Conservation (phyloP, 2,888 invertebrate genomes). For the Ypsolopha sequella region DNA sequence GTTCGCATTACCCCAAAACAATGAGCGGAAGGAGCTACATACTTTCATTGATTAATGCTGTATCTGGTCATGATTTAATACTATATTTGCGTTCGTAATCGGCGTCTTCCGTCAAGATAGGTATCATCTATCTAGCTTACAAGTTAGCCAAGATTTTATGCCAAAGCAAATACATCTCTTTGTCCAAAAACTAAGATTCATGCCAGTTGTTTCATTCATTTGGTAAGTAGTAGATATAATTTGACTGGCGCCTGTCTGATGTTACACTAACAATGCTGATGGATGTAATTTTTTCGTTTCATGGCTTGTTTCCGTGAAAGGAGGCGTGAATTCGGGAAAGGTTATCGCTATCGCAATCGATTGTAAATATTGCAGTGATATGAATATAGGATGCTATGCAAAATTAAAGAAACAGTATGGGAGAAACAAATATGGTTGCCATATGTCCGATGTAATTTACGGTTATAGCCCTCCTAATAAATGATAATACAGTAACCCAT, state of each 20-base stretch:
- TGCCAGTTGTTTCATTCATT: too few relatives aligned
- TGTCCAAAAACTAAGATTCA: background rate
- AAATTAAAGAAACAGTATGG: too few relatives aligned
- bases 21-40: slow-evolving; percentile 46
- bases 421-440: too few relatives aligned
- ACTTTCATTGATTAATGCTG: slow-evolving; percentile 48
- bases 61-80: slow-evolving; percentile 32
- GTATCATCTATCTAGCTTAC: slow-evolving; percentile 13
- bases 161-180: background rate
- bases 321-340: too few relatives aligned
- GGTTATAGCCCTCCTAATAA: too few relatives aligned
- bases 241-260: slow-evolving; percentile 24
- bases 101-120: slow-evolving; percentile 31
- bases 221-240: slow-evolving; percentile 9
- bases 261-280: slow-evolving; percentile 21
- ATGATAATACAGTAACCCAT: too few relatives aligned
- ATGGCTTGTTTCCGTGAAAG: slow-evolving; percentile 10
- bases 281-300: slow-evolving; percentile 27
- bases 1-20: slow-evolving; percentile 30
- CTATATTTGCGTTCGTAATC: slow-evolving; percentile 36
- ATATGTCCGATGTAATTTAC: too few relatives aligned
- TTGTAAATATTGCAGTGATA: too few relatives aligned
- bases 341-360: too few relatives aligned
- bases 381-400: too few relatives aligned
- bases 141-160: background rate